These are phyloP conservation scores for Drosophila hamatofila DNA, from an alignment of 2,888 invertebrate species.

Conservation along the genomic window DNA sequence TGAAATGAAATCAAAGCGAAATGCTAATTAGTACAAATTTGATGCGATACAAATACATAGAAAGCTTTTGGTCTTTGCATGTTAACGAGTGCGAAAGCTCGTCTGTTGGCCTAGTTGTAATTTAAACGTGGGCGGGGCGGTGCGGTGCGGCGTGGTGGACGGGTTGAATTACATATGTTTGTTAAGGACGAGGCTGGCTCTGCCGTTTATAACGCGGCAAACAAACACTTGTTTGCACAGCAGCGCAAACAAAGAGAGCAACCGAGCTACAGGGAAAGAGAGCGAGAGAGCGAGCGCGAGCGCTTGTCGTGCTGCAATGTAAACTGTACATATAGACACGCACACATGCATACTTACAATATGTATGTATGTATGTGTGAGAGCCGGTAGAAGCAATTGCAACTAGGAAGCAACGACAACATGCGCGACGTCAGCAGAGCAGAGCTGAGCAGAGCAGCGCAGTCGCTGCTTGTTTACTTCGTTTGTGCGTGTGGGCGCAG, in stretches of 20 bases:
- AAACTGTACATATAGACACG: background rate
- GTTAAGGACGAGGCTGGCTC: slow-evolving; percentile 34
- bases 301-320: slow-evolving; percentile 5
- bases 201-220: slow-evolving; percentile 57
- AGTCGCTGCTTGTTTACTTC: slow-evolving; percentile 71
- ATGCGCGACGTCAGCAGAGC: slow-evolving; percentile 25
- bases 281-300: slow-evolving; percentile 39
- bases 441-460: slow-evolving; percentile 3
- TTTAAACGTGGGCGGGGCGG: background rate
- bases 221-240: slow-evolving; percentile 81
- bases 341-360: background rate
- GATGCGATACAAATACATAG: slow-evolving; percentile 47
- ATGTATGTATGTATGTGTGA: slow-evolving; percentile 10
- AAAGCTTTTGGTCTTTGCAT: slow-evolving; percentile 31
- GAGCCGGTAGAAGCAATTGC: slow-evolving; percentile 37
- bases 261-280: slow-evolving; percentile 43
- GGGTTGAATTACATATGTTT: slow-evolving; percentile 43
- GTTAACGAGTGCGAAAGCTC: slow-evolving; percentile 62
- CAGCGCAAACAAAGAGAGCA: slow-evolving; percentile 54
- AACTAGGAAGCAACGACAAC: slow-evolving; percentile 71
- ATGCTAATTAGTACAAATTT: slow-evolving; percentile 74
- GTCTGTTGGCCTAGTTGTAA: slow-evolving; percentile 6
- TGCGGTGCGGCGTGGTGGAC: background rate
- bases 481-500: slow-evolving; percentile 53
- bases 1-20: slow-evolving; percentile 45